Conservation (phyloP, 2,888 invertebrate species). For the Bellardia bayeri region DNA sequence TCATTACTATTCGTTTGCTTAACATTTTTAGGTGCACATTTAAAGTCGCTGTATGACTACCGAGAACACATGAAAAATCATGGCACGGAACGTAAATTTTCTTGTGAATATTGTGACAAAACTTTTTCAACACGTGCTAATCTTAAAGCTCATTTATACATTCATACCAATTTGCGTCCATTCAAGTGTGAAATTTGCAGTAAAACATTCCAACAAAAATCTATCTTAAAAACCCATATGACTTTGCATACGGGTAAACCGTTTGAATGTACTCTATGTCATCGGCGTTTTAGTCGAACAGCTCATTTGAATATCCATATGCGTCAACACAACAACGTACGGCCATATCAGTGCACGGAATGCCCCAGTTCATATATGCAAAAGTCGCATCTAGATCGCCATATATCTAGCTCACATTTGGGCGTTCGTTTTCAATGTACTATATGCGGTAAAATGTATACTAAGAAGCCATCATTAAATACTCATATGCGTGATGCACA, state of each 20-base stretch:
- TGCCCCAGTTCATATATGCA: slow-evolving; percentile 76
- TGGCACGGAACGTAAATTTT: slow-evolving; percentile 73
- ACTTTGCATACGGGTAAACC: slow-evolving; percentile 76
- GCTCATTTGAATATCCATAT: slow-evolving; percentile 76
- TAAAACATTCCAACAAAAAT: slow-evolving; percentile 75
- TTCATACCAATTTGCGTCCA: slow-evolving; percentile 76
- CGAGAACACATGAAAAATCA: slow-evolving; percentile 74
- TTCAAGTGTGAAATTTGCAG: slow-evolving; percentile 76
- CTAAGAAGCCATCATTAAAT: slow-evolving; percentile 75
- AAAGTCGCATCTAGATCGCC: slow-evolving; percentile 76
- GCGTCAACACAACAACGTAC: slow-evolving; percentile 75
- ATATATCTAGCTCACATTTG: slow-evolving; percentile 74
- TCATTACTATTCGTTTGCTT: too few species aligned
- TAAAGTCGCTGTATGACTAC: slow-evolving; percentile 65
- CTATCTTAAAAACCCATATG: slow-evolving; percentile 75
- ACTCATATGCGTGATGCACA: slow-evolving; percentile 73
- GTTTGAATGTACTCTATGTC: slow-evolving; percentile 75
- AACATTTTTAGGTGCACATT: slow-evolving; percentile 65
- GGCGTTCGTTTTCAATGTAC: slow-evolving; percentile 75
- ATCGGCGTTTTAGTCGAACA: slow-evolving; percentile 76
- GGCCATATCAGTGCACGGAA: slow-evolving; percentile 75
- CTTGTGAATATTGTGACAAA: slow-evolving; percentile 74
- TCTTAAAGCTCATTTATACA: slow-evolving; percentile 73
- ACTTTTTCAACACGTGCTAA: slow-evolving; percentile 72
- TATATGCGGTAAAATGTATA: slow-evolving; percentile 75